phyloP scores from a whole-genome alignment of 2,797 vertebrate genomes.

The Iguana delicatissima region DNA sequence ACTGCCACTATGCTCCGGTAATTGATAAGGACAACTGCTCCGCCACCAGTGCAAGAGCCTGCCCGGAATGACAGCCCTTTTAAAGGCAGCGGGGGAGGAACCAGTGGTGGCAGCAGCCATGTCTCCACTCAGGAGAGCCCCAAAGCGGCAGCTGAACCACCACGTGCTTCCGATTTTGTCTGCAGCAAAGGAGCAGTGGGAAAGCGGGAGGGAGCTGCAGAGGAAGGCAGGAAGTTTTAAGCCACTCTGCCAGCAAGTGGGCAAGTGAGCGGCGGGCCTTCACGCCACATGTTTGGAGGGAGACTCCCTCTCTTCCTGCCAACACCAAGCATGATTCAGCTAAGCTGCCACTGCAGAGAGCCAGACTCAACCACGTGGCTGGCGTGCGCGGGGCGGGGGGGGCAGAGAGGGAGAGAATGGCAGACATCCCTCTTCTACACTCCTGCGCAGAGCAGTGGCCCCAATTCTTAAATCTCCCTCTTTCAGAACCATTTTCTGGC shows the following conservation, averaged over 20 bases:
- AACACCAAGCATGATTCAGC: constrained; percentile 52
- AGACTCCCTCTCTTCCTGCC: constrained; percentile 20
- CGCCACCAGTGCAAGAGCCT: not conserved
- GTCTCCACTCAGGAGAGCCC: not conserved
- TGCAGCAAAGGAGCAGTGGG: not conserved
- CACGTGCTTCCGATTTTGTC: constrained; percentile 1
- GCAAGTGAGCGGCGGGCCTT: not conserved
- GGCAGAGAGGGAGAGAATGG: not conserved
- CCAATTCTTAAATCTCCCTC: not conserved
- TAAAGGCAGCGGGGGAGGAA: not conserved
- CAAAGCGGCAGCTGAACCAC: not conserved
- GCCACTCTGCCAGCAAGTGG: not conserved
- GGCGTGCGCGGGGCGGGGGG: not conserved
- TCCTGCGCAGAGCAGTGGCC: not conserved
- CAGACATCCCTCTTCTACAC: not conserved
- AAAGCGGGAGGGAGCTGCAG: not conserved
- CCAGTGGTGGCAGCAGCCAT: not conserved
- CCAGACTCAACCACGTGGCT: constrained; percentile 7
- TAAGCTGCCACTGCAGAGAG: constrained; percentile 38
- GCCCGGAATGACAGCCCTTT: not conserved
- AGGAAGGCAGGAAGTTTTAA: constrained; percentile 10
- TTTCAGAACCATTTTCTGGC: too few relatives aligned
- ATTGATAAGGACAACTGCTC: constrained; percentile 15
- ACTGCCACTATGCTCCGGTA: not conserved
- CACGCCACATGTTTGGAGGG: constrained; percentile 1